These are phyloP conservation scores for Lysiphlebus fabarum DNA, from an alignment of 1,140 invertebrate genomes.

Conservation along the genomic window DNA sequence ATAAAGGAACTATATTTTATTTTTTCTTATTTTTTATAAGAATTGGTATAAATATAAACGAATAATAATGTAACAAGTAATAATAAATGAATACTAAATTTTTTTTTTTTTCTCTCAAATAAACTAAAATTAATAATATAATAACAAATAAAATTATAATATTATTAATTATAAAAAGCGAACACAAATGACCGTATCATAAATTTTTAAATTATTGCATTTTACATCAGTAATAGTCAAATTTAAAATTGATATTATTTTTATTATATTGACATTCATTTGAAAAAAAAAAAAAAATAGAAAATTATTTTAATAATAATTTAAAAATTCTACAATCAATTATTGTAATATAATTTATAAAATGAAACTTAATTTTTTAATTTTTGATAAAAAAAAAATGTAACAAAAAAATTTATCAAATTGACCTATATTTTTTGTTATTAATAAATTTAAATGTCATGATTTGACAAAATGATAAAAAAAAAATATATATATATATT, in stretches of 20 bases:
- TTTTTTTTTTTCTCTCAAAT: background rate
- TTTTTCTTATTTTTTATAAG: too few species aligned
- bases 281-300: too few species aligned
- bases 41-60: too few species aligned
- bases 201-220: constrained; percentile 30
- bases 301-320: too few species aligned
- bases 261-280: too few species aligned
- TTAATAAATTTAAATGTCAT: background rate
- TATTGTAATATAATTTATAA: too few species aligned
- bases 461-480: background rate
- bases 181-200: constrained; percentile 23
- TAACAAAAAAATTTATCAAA: too few species aligned
- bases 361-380: too few species aligned
- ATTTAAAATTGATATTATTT: too few species aligned
- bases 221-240: constrained; percentile 3
- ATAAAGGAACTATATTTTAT: too few species aligned
- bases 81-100: too few species aligned
- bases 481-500: constrained; percentile 5
- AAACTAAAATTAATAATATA: constrained; percentile 7
- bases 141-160: background rate
- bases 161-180: constrained; percentile 3
- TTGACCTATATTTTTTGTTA: constrained; percentile 13
- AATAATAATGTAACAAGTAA: too few species aligned
- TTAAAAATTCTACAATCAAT: constrained; percentile 21
- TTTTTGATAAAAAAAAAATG: background rate